A percentile compares a stretch with the other conserved stretches of the same genome.
Conservation (phyloP, 2,888 invertebrate species). For the Andrena bicolor region DNA sequence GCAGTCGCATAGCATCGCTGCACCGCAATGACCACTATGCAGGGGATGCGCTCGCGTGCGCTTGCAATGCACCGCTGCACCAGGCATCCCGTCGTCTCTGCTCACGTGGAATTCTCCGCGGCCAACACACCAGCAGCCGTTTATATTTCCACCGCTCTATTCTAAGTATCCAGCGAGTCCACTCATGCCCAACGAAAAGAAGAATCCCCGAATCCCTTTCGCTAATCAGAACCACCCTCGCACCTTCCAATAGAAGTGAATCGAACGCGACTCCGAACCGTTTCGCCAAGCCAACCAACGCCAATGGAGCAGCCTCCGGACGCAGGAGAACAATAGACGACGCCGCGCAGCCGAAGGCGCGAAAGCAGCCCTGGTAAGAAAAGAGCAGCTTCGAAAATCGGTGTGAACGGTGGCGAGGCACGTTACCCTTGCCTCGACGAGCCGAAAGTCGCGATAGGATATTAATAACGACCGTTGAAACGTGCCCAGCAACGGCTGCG, state of each 20-base stretch:
- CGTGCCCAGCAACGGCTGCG: background rate
- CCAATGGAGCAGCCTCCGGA: background rate
- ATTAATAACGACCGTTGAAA: slow-evolving; percentile 58
- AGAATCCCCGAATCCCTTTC: too few relatives aligned
- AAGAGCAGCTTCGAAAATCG: background rate
- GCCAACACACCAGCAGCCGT: slow-evolving; percentile 31
- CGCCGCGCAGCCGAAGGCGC: background rate
- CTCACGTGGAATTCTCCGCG: slow-evolving; percentile 51
- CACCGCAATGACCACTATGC: slow-evolving; percentile 78
- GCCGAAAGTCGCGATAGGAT: slow-evolving; percentile 30
- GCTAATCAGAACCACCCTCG: too few relatives aligned
- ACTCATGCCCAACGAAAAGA: too few relatives aligned
- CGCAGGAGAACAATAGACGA: background rate
- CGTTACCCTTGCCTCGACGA: slow-evolving; percentile 9
- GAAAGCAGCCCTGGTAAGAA: background rate
- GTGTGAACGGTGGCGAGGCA: background rate
- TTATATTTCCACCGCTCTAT: background rate
- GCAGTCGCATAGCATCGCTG: slow-evolving; percentile 70
- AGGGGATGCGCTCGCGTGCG: slow-evolving; percentile 60
- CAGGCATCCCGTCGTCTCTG: slow-evolving; percentile 42
- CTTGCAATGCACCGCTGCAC: slow-evolving; percentile 65
- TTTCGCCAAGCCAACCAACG: background rate
- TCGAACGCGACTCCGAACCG: background rate
- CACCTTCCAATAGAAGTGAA: background rate
- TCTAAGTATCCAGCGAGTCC: too few relatives aligned